Percentiles rank a stretch among this genome's conserved stretches.
These are phyloP conservation scores for Eupithecia abbreviata DNA, from an alignment of 2,888 invertebrate species.

Conservation along the genomic window DNA sequence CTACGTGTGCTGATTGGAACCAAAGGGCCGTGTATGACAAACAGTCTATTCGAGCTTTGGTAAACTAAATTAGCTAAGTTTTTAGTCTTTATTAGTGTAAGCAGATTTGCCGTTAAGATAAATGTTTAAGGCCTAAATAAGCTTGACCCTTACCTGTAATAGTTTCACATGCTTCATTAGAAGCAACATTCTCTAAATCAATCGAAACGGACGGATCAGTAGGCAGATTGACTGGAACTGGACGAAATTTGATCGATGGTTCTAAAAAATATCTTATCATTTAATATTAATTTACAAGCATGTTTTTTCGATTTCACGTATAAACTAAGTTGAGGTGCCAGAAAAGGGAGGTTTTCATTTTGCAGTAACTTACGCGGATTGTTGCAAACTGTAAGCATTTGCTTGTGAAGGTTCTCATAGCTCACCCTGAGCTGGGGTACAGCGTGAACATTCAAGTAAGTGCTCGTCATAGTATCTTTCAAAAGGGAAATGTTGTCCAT, in stretches of 20 bases:
- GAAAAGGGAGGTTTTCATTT: too few relatives aligned
- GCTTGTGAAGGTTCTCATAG: constrained; percentile 30
- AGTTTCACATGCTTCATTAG: constrained; percentile 36
- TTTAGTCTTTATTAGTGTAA: too few relatives aligned
- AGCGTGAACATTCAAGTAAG: constrained; percentile 19
- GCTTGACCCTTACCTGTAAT: constrained; percentile 39
- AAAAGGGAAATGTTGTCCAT: constrained; percentile 8
- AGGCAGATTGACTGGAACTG: neutral
- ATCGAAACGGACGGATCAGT: neutral
- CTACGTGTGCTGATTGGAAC: too few relatives aligned
- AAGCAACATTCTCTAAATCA: constrained; percentile 31
- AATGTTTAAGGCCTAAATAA: too few relatives aligned
- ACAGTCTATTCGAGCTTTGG: too few relatives aligned
- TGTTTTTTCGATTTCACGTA: neutral
- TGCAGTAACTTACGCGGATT: constrained; percentile 29
- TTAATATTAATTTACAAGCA: neutral
- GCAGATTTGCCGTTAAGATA: too few relatives aligned
- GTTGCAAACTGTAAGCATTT: constrained; percentile 34
- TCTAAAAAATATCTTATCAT: constrained; percentile 20
- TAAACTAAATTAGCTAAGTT: too few relatives aligned
- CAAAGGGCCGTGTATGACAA: too few relatives aligned
- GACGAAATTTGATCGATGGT: constrained; percentile 19
- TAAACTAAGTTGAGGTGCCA: neutral
- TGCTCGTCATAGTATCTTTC: constrained; percentile 37
- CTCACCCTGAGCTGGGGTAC: constrained; percentile 16